phyloP scores from a whole-genome alignment of 2,888 invertebrate species.

The Rhopalosiphum nymphaeae region DNA sequence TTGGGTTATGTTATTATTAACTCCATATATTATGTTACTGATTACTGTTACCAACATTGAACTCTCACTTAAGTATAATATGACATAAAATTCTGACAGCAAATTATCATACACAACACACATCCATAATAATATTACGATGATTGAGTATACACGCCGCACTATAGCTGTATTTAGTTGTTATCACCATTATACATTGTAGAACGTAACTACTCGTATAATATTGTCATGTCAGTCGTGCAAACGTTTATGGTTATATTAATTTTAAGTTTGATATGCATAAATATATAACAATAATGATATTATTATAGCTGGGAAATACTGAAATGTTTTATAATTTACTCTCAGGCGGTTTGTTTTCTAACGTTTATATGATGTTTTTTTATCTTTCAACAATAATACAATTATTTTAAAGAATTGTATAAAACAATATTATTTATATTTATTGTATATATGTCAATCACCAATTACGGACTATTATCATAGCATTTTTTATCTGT shows the following conservation, averaged over 20 bases:
- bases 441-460: background rate
- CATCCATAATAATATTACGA: background rate
- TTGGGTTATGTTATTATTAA: background rate
- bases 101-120: background rate
- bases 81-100: background rate
- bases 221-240: background rate
- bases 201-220: background rate
- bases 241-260: background rate
- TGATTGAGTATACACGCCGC: background rate
- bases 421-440: background rate
- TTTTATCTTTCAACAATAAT: background rate
- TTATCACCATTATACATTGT: background rate
- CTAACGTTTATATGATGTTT: background rate
- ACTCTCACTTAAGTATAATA: background rate
- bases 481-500: background rate
- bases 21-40: background rate
- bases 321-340: background rate
- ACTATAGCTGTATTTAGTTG: background rate
- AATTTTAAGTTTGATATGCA: background rate
- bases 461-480: background rate
- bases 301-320: background rate
- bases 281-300: background rate
- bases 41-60: background rate
- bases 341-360: background rate
- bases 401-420: background rate